A percentile compares a stretch with the other conserved stretches of the same genome.
Evolutionary conservation across 2,888 invertebrate species (phyloP).

Genomic region (Lasioglossum lativentre): DNA sequence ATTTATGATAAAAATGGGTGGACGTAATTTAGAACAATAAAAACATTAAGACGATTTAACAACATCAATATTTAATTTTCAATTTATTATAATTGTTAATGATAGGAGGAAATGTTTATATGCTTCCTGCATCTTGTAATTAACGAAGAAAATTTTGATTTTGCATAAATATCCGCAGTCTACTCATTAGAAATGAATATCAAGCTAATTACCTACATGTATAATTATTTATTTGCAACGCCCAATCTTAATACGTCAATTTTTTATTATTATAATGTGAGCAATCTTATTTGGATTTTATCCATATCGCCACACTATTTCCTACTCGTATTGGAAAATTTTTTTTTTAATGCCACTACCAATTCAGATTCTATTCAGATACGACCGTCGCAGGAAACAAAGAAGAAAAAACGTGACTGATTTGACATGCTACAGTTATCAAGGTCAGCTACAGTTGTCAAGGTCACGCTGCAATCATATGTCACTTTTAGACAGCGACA

Average conservation of each 20-base stretch:
- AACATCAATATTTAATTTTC: no score
- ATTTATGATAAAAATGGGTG: no score
- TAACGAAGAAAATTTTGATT: no score
- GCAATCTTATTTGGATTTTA: no score
- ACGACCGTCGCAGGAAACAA: not conserved
- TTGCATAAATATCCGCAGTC: no score
- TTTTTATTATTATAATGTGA: no score
- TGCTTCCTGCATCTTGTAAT: no score
- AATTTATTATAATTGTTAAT: no score
- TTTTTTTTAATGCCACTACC: not conserved
- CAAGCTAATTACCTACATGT: not conserved
- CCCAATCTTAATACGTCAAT: no score
- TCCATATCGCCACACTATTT: not conserved
- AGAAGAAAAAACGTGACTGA: not conserved
- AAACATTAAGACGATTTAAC: no score
- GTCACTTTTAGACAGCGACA: not conserved
- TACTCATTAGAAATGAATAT: not conserved
- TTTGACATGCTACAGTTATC: not conserved
- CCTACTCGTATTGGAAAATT: not conserved
- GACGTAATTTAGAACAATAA: no score
- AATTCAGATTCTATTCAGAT: not conserved
- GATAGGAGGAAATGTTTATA: no score
- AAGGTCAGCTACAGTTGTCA: not conserved
- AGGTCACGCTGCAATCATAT: not conserved
- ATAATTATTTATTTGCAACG: not conserved